Evolutionary conservation across 2,113 vertebrate genomes (phyloP).

Genomic region (Heliornis fulica): DNA sequence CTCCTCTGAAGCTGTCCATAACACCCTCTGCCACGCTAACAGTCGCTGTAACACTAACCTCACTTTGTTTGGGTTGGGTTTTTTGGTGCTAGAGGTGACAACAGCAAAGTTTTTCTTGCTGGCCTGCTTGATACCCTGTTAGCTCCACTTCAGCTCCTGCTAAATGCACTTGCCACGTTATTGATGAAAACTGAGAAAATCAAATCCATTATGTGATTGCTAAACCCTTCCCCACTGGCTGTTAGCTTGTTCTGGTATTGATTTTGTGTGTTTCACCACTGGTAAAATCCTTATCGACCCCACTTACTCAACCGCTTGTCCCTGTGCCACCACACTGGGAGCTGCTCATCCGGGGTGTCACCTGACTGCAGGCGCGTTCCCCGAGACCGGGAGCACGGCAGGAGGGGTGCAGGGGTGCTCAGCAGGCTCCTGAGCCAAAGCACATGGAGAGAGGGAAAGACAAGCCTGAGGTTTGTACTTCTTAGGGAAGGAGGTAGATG

Average conservation of each 20-base stretch:
- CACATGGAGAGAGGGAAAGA: background rate
- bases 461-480: background rate
- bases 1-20: background rate
- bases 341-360: background rate
- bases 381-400: background rate
- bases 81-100: background rate
- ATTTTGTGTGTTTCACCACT: background rate
- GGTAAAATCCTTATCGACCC: background rate
- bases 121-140: background rate
- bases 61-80: background rate
- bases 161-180: constrained; percentile 6
- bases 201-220: constrained; percentile 17
- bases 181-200: constrained; percentile 38
- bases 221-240: constrained; percentile 1
- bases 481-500: background rate
- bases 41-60: background rate
- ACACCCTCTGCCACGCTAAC: too few species aligned
- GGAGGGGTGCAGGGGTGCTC: background rate
- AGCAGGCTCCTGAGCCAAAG: background rate
- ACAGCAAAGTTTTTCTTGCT: background rate
- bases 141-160: constrained; percentile 1
- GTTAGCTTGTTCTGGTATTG: constrained; percentile 6
- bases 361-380: background rate
- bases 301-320: background rate
- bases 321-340: background rate